A percentile compares a stretch with the other conserved stretches of the same genome.
phyloP scores from a whole-genome alignment of 2,113 vertebrate genomes.

The Phoxinus phoxinus region DNA sequence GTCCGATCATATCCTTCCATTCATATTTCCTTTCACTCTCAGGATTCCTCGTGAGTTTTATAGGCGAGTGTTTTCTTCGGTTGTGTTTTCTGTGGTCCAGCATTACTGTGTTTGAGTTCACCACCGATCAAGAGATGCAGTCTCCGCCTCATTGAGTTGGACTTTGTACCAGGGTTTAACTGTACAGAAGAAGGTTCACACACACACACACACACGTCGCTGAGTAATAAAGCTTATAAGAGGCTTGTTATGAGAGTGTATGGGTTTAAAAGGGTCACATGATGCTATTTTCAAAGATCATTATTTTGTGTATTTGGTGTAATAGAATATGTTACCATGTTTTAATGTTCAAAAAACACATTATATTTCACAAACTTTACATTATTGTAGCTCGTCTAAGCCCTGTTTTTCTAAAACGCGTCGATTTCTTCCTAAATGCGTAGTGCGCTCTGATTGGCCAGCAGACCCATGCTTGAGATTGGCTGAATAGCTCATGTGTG shows the following conservation, averaged over 20 bases:
- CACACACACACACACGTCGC: background rate
- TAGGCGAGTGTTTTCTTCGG: background rate
- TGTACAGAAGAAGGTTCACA: constrained; percentile 39
- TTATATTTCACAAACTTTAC: too few relatives aligned
- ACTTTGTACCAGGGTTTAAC: constrained; percentile 25
- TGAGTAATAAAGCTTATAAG: constrained; percentile 47
- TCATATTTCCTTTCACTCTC: background rate
- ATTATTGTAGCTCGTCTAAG: too few relatives aligned
- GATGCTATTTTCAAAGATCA: too few relatives aligned
- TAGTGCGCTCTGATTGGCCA: too few relatives aligned
- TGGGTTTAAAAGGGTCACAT: too few relatives aligned
- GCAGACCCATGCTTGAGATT: too few relatives aligned
- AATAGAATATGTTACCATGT: too few relatives aligned
- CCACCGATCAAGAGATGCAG: background rate
- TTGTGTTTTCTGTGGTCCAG: background rate
- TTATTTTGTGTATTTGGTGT: too few relatives aligned
- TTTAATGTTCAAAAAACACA: too few relatives aligned
- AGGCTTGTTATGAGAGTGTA: constrained; percentile 35
- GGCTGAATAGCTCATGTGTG: too few relatives aligned
- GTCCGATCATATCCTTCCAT: background rate
- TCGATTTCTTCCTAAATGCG: too few relatives aligned
- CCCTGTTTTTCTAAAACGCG: too few relatives aligned
- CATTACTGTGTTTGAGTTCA: background rate
- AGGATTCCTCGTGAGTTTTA: background rate
- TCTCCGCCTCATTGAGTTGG: constrained; percentile 8